Evolutionary conservation across 2,113 vertebrate genomes (phyloP).

Genomic region (Apodemus sylvaticus): DNA sequence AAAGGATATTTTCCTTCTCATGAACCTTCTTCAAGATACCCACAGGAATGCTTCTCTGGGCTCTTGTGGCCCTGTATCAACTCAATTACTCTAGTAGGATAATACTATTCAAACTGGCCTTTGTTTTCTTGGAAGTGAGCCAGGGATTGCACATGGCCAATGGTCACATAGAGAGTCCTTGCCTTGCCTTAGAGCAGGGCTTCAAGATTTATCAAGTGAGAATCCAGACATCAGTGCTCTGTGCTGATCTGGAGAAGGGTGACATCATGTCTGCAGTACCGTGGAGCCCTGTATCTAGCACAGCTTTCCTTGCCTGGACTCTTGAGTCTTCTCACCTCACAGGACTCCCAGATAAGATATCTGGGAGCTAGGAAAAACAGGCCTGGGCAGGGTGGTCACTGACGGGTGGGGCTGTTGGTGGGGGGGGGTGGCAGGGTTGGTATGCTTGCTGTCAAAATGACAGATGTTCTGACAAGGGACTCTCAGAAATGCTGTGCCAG

Average conservation of each 20-base stretch:
- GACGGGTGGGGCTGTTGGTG: not conserved
- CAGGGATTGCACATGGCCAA: not conserved
- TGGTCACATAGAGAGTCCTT: too few species aligned
- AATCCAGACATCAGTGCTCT: not conserved
- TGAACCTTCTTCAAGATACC: not conserved
- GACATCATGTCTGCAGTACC: not conserved
- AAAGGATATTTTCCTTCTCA: not conserved
- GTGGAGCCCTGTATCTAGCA: not conserved
- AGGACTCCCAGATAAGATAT: not conserved
- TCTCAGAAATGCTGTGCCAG: too few species aligned
- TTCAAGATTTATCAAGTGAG: not conserved
- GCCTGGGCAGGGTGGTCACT: slow-evolving; percentile 54
- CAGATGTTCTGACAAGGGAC: too few species aligned
- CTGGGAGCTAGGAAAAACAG: slow-evolving; percentile 50
- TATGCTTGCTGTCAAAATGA: slow-evolving; percentile 69
- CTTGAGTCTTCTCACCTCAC: not conserved
- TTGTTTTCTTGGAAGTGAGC: not conserved
- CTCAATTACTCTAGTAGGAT: not conserved
- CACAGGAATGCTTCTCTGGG: not conserved
- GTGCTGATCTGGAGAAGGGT: not conserved
- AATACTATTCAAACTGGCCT: not conserved
- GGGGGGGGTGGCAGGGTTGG: too few species aligned
- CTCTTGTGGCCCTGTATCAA: not conserved
- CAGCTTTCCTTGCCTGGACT: slow-evolving; percentile 55
- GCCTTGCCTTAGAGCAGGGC: not conserved